These are phyloP conservation scores for Callocephalon fimbriatum DNA, from an alignment of 2,113 vertebrate genomes.

Conservation along the genomic window DNA sequence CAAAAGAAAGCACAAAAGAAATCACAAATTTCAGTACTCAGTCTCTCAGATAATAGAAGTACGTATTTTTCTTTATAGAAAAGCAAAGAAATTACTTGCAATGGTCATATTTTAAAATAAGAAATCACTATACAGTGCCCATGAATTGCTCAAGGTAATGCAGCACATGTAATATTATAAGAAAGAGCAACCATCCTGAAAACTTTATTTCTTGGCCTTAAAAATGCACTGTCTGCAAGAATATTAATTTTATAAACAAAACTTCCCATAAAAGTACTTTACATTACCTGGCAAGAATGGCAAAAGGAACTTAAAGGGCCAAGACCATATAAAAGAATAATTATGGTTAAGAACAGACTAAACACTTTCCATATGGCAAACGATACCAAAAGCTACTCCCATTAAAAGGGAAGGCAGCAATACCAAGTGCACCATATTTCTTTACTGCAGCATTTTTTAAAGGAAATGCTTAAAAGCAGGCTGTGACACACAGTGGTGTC, in stretches of 20 bases:
- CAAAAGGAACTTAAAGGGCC: background rate
- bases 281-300: background rate
- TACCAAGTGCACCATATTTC: background rate
- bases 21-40: background rate
- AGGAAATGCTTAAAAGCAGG: background rate
- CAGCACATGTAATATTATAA: background rate
- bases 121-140: background rate
- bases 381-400: background rate
- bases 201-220: background rate
- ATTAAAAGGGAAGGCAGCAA: background rate
- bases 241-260: constrained; percentile 9
- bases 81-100: background rate
- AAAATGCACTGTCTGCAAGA: background rate
- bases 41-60: background rate
- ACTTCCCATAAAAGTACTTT: background rate
- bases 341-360: background rate
- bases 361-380: background rate
- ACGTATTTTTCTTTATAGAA: background rate
- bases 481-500: background rate
- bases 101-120: background rate
- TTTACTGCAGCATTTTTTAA: background rate
- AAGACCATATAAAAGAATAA: background rate
- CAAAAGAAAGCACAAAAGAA: background rate
- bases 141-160: background rate
- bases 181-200: background rate